Base-by-base conservation (phyloP, 2,113 vertebrate species). In the Labrus mixtus region DNA sequence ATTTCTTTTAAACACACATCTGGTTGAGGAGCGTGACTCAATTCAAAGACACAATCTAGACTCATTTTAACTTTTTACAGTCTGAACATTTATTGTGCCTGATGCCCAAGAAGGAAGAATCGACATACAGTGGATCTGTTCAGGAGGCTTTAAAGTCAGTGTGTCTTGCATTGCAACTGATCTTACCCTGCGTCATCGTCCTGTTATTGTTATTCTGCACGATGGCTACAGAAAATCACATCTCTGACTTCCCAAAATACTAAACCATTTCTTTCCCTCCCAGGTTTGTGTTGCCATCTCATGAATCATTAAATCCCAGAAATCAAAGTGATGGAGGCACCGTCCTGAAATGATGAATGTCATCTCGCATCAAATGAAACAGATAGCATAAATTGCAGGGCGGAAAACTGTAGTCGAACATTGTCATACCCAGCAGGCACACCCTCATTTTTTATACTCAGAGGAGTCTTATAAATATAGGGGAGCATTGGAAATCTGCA, bases 271-370 rank as follows among this genome's bases (percentile, higher is more conserved):
- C 19, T 17, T 11, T 10, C 58, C 36, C 20, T 72, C 43, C 39
- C 50, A 73, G 59, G 75, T 59, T 81, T 69, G 70, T 80, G 73
- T 85, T 76, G 45, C 71, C 37, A 67, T 69, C 75, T 82, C 80
- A 85, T 84, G 72, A 89, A 83, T 82, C 75, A 78, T 77, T 68
- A 69, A 90, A 81, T 72, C 70, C 54, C 13, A 29, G 63, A 85
- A 51, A 81, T 81, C 68, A 73, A 83, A 79, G 61, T 43, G 57
- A 81, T 60, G 20, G 37, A 73, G 60, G 64, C 41, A 37, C 19
- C 33, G 25, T 84, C 64, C 33, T 46, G 37, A 78, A 77, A 80
- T 73, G 73, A 83, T 75, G 55, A 82, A 80, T 58, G 63, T 69
- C 74, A 78, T 71, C 69, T 79, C 3, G 1, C 48, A 77, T 84